Evolutionary conservation across 2,888 invertebrate species (phyloP), one percentile per base, ranked within the genome.

Genomic region (Rhogogaster chlorosoma): DNA sequence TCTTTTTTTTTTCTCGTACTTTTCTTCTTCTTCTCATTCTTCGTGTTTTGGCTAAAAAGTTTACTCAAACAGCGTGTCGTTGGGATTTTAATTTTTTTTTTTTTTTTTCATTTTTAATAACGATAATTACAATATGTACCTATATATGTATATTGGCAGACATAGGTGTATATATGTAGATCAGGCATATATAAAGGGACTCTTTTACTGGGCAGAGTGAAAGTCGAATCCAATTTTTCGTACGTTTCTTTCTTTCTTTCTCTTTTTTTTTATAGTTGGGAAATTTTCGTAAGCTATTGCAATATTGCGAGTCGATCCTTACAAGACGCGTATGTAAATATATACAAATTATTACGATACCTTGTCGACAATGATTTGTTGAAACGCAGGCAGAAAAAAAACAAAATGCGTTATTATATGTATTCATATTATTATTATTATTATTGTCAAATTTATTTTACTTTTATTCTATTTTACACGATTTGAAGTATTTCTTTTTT

Each of bases 1-100:
- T 18, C 12, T 38, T 7, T 26, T 49, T 26, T 38, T 78, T 42
- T 84, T 80, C 18, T 83, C 83, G 83, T 88, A 87, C 18, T 42
- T 42, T 73, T 42, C 22, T 73, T 42, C 42, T 42, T 22, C 10
- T 9, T 70, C 29, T 70, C 7, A 12, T 32, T 32, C 0, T 42
- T 32, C 67, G 29, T 32, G 32, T 61, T 61, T 61, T 26, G 9
- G 61, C 12, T 26, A 61, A 61, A 61, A 61, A 61, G 61, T 22
- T 26, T 42, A 10, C 9, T 61, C 22, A n/a, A 22, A 61, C 26
- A 61, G 10, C 61, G 26, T 26, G 9, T 61, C 61, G 61, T 61
- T 61, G 26, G 61, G 22, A 26, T 10, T 61, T 10, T 26, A 4
- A 26, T 10, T 26, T 64, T 64, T 70, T 32, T 18, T 36, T n/a